Percentiles rank a stretch among this genome's conserved stretches.
Conservation (phyloP, 2,888 invertebrate genomes). For the Trachelus troglodyta region DNA sequence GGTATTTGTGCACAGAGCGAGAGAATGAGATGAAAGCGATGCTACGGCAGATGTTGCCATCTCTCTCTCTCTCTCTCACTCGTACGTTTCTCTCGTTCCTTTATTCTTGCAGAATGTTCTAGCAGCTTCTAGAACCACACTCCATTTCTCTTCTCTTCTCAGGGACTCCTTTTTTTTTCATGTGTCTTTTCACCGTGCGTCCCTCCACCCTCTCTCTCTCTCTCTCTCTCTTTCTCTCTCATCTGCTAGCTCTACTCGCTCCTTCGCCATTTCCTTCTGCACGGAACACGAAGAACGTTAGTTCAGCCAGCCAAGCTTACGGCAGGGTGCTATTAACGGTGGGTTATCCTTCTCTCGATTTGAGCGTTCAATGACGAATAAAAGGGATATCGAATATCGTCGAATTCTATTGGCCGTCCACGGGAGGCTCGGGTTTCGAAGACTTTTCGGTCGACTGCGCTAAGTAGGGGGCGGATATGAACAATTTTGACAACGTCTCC, state of each 20-base stretch:
- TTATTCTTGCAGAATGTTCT: no score
- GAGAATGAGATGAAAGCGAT: background rate
- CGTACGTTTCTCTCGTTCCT: no score
- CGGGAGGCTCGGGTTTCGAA: no score
- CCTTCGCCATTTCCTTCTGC: background rate
- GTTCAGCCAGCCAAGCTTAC: background rate
- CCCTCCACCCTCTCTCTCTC: no score
- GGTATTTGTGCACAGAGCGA: background rate
- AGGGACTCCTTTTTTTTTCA: background rate
- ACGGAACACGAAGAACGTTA: background rate
- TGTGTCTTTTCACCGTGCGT: background rate
- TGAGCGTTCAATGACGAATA: no score
- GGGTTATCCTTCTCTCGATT: background rate
- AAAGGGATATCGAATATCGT: no score
- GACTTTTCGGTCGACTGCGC: no score
- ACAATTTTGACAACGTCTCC: background rate
- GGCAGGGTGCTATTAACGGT: background rate
- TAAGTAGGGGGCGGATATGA: no score
- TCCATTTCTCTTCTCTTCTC: background rate
- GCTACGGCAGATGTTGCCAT: background rate
- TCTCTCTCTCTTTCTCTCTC: background rate
- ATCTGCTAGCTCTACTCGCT: background rate
- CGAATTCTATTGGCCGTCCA: no score
- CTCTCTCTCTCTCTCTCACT: background rate
- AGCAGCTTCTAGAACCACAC: background rate